Evolutionary conservation across 2,888 invertebrate species (phyloP).

Genomic region (Hetaerina titia): DNA sequence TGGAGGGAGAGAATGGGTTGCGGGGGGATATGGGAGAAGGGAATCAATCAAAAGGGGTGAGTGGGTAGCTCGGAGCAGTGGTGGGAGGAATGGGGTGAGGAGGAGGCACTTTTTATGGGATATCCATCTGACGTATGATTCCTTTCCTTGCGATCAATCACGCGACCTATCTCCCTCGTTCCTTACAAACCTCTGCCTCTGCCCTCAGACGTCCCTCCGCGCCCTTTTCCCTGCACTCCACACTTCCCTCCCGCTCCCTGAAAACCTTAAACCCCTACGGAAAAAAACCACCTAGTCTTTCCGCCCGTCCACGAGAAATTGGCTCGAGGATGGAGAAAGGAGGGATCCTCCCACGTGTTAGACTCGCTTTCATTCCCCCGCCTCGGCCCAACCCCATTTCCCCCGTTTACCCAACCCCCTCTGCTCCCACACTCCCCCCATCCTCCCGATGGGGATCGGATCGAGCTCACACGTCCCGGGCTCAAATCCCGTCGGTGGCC

Average conservation of each 20-base stretch:
- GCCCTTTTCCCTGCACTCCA: not conserved
- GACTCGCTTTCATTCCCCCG: not conserved
- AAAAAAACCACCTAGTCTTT: not conserved
- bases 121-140: conserved; percentile 67
- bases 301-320: not conserved
- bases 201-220: not conserved
- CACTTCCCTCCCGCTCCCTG: not conserved
- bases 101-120: conserved; percentile 66
- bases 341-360: not conserved
- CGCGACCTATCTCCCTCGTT: not conserved
- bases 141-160: conserved; percentile 52
- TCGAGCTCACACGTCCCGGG: no score
- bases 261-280: not conserved
- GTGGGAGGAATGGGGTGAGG: conserved; percentile 24
- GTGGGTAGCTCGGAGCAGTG: not conserved
- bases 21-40: not conserved
- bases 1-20: not conserved
- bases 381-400: no score
- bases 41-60: conserved; percentile 5
- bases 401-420: no score
- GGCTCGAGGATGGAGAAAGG: not conserved
- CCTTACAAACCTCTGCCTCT: not conserved
- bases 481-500: no score
- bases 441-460: no score
- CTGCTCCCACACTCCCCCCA: no score